phyloP scores from a whole-genome alignment of 2,113 vertebrate species.

The Microtus richardsoni region DNA sequence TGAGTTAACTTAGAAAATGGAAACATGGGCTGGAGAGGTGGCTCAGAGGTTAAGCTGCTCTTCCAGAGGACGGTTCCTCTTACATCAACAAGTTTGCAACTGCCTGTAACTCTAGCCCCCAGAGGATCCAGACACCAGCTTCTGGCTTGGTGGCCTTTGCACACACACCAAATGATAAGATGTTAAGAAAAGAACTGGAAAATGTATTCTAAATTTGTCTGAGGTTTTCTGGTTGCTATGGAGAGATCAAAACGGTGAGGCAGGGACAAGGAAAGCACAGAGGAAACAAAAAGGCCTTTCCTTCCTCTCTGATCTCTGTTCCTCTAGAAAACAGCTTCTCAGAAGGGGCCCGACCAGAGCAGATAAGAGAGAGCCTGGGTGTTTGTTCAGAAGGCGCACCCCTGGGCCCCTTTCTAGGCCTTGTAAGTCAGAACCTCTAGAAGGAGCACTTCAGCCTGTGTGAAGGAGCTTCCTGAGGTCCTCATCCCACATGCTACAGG shows the following conservation, averaged over 20 bases:
- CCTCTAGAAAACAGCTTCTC: neutral
- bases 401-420: neutral
- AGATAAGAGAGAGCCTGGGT: neutral
- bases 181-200: neutral
- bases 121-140: neutral
- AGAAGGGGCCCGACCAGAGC: neutral
- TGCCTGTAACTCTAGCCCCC: neutral
- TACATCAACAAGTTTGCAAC: neutral
- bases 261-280: neutral
- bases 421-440: neutral
- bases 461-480: neutral
- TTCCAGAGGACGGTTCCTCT: neutral
- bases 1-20: slow-evolving; percentile 10
- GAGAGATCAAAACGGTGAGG: neutral
- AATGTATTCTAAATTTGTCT: neutral
- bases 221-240: neutral
- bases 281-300: neutral
- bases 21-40: neutral
- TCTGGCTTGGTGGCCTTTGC: neutral
- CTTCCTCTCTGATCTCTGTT: neutral
- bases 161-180: neutral
- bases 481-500: neutral
- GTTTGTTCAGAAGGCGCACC: neutral
- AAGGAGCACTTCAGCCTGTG: neutral
- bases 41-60: neutral